Evolutionary conservation across 1,140 invertebrate species (phyloP).

Genomic region (Thereuonema tuberculata): DNA sequence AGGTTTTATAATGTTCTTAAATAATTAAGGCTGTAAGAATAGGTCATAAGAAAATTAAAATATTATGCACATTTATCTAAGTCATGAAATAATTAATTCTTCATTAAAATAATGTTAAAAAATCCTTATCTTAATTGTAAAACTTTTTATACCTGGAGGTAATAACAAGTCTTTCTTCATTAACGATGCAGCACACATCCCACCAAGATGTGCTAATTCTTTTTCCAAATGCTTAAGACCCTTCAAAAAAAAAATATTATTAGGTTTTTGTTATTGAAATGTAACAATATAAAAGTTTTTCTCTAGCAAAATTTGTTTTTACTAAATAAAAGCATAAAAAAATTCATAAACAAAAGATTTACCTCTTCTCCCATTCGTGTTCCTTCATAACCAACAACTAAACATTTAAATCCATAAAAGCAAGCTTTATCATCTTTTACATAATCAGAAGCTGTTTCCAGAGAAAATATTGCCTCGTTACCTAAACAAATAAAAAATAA

Average conservation of each 20-base stretch:
- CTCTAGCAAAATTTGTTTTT: too few species aligned
- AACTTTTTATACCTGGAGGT: slow-evolving; percentile 39
- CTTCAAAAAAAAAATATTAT: slow-evolving; percentile 18
- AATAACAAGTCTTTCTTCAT: slow-evolving; percentile 72
- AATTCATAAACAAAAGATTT: slow-evolving; percentile 23
- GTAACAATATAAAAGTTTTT: too few species aligned
- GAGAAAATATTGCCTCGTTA: slow-evolving; percentile 83
- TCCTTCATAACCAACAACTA: slow-evolving; percentile 86
- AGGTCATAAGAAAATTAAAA: neutral
- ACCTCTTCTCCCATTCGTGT: slow-evolving; percentile 38
- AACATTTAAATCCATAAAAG: slow-evolving; percentile 81
- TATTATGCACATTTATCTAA: slow-evolving; percentile 1
- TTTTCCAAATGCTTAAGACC: slow-evolving; percentile 66
- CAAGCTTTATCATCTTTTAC: slow-evolving; percentile 73
- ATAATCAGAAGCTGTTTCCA: slow-evolving; percentile 92
- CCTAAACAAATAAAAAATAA: too few species aligned
- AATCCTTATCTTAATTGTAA: too few species aligned
- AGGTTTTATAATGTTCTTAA: too few species aligned
- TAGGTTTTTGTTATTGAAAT: too few species aligned
- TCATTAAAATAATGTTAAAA: too few species aligned
- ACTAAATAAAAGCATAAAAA: neutral
- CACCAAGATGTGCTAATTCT: slow-evolving; percentile 77
- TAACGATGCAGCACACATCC: slow-evolving; percentile 73
- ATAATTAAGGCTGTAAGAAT: too few species aligned
- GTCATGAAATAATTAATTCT: too few species aligned